Conservation (phyloP, 2,113 vertebrate genomes). For the Oreochromis niloticus region DNA sequence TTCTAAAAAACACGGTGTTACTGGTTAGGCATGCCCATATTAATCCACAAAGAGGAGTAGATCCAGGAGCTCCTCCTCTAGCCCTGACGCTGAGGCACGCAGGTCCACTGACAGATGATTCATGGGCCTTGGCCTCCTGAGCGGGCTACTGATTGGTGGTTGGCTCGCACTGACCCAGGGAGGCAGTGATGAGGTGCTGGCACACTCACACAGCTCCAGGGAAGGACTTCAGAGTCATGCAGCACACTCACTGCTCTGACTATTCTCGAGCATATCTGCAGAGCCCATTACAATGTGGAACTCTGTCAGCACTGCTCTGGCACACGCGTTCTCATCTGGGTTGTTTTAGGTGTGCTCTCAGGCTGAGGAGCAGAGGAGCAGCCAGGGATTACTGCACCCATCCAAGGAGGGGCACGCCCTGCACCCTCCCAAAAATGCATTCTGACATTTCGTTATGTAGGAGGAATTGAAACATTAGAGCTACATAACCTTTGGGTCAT, state of each 20-base stretch:
- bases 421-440: not conserved
- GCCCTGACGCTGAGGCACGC: constrained; percentile 30
- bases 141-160: constrained; percentile 50
- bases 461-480: not conserved
- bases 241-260: constrained; percentile 22
- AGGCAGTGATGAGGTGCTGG: constrained; percentile 49
- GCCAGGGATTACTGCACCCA: not conserved
- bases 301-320: constrained; percentile 8
- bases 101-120: constrained; percentile 53
- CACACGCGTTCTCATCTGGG: not conserved
- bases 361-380: not conserved
- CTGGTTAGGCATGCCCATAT: constrained; percentile 37
- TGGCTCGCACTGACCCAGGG: constrained; percentile 45
- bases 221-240: constrained; percentile 63
- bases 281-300: not conserved
- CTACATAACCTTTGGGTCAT: not conserved
- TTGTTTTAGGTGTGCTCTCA: not conserved
- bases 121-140: constrained; percentile 50
- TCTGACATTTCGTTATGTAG: not conserved
- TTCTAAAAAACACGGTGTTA: not conserved
- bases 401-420: not conserved
- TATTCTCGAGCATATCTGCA: constrained; percentile 25
- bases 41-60: constrained; percentile 44
- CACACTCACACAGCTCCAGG: constrained; percentile 60
- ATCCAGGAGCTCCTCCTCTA: constrained; percentile 35